Conservation (phyloP, 2,113 vertebrate genomes). For the Xiphophorus hellerii region DNA sequence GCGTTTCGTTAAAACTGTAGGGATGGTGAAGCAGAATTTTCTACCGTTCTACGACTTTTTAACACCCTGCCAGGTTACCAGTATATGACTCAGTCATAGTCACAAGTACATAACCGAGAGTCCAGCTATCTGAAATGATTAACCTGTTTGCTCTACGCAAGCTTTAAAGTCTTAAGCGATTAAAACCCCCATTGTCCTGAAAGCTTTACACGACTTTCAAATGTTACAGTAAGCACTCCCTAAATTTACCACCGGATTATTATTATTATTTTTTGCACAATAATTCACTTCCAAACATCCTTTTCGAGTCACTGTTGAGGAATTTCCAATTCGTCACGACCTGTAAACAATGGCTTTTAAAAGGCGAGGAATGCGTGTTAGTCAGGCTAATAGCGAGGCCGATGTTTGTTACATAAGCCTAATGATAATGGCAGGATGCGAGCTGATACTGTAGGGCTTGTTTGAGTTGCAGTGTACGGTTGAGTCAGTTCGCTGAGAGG, state of each 20-base stretch:
- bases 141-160: neutral
- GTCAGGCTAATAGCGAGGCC: conserved; percentile 17
- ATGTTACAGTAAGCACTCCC: neutral
- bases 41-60: neutral
- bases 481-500: conserved; percentile 42
- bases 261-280: neutral
- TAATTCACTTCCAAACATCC: neutral
- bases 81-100: neutral
- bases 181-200: conserved; percentile 2
- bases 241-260: neutral
- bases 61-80: neutral
- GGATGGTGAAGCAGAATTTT: neutral
- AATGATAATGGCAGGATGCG: conserved; percentile 51
- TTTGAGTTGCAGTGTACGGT: conserved; percentile 1
- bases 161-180: conserved; percentile 14
- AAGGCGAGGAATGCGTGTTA: conserved; percentile 32
- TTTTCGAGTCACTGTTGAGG: neutral
- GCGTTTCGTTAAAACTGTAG: neutral
- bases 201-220: conserved; percentile 5
- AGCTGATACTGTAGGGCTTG: conserved; percentile 19
- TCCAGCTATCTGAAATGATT: conserved; percentile 12
- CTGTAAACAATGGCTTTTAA: conserved; percentile 18
- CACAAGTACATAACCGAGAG: neutral
- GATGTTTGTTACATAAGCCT: conserved; percentile 41
- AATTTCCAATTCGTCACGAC: neutral